Evolutionary conservation across 2,888 invertebrate species (phyloP), one percentile per base, ranked within the genome.

Genomic region (Brachypterus glaber): DNA sequence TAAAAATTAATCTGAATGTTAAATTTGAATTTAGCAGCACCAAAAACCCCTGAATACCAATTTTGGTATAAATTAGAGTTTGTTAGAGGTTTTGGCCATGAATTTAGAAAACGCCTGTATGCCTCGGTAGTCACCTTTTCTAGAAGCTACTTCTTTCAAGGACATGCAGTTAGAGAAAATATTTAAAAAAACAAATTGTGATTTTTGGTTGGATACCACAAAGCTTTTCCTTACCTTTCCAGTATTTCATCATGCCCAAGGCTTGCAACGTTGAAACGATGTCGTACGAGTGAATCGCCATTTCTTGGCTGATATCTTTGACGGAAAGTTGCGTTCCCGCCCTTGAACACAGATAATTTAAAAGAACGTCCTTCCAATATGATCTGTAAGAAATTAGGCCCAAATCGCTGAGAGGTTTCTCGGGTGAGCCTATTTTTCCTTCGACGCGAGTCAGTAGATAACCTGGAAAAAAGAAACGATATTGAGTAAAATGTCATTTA

Each of bases 391-490:
- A 93, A 58, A 97, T 89, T 37, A 98, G 74, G 9, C 98, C 98
- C 41, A 97, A 75, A 68, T 99, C 97, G 32, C 96, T 96, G 25
- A 98, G 73, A 0, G 98, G 98, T 53, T 96, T 93, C 66, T 99
- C 98, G 1, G 98, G 98, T 1, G 96, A 96, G n/a, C 98, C 98
- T 38, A 97, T 89, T 71, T 96, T 97, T 44, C 87, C 88, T 69
- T 99, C 98, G 27, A 86, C 86, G 58, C 90, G 79, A 43, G 96
- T 97, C 59, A 98, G 70, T 43, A 96, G 76, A 67, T 98, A 98
- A 70, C 96, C 96, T 96, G 70, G 1, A 62, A 63, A 45, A 47
- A 52, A 53, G 43, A 33, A 44, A 33, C 9, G 9, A 11, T 11
- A 5, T 21, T 8, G 24, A 21, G 24, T 8, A 21, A 9, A 21